Evolutionary conservation across 1,140 invertebrate species (phyloP).

Genomic region (Chelonus insularis): DNA sequence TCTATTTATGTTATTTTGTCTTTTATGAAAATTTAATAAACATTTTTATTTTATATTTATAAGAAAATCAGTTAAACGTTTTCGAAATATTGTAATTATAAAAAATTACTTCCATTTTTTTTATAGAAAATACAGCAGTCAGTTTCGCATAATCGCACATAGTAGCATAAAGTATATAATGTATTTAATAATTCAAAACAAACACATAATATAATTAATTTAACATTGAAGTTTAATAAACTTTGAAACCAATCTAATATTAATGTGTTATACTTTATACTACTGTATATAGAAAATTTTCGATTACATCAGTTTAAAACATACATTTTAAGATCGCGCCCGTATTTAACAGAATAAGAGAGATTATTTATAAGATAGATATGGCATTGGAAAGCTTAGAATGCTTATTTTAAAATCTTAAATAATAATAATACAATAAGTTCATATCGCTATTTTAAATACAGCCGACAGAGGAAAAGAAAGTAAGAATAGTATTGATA

Average conservation of each 20-base stretch:
- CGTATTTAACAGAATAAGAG: neutral
- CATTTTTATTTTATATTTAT: neutral
- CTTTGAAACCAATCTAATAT: too few relatives aligned
- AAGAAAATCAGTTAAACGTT: neutral
- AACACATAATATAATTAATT: too few relatives aligned
- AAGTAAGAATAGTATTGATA: too few relatives aligned
- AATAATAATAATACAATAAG: neutral
- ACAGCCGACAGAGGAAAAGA: too few relatives aligned
- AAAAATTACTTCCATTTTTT: neutral
- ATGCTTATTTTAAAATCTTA: neutral
- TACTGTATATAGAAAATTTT: neutral
- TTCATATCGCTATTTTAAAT: too few relatives aligned
- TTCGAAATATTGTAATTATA: neutral
- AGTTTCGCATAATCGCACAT: too few relatives aligned
- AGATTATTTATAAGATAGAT: neutral
- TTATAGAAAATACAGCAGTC: neutral
- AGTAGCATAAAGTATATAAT: too few relatives aligned
- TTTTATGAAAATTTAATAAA: neutral
- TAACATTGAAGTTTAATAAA: too few relatives aligned
- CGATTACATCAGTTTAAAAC: conserved; percentile 12
- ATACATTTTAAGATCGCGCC: neutral
- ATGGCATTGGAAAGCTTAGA: neutral
- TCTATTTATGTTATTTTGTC: neutral
- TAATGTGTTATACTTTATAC: neutral
- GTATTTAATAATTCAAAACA: too few relatives aligned